A percentile compares a stretch with the other conserved stretches of the same genome.
Evolutionary conservation across 2,113 vertebrate species (phyloP).

Genomic region (Notothenia coriiceps): DNA sequence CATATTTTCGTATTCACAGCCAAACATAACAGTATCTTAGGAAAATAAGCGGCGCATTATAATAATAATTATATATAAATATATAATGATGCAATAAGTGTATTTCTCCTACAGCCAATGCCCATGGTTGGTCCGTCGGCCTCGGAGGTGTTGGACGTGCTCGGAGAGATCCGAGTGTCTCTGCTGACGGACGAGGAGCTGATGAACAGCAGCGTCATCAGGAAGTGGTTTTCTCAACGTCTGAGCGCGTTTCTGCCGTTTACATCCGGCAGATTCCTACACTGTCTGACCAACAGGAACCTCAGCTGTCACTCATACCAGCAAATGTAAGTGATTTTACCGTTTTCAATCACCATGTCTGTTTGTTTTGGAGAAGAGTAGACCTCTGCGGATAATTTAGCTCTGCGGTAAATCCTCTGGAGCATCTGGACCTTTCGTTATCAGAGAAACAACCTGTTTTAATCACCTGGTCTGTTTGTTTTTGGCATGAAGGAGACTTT

Average conservation of each 20-base stretch:
- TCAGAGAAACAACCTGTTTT: no score
- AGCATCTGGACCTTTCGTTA: no score
- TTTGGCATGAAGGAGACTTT: no score
- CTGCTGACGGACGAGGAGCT: constrained; percentile 65
- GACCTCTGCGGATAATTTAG: no score
- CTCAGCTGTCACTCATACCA: constrained; percentile 81
- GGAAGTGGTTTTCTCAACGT: constrained; percentile 62
- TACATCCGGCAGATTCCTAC: constrained; percentile 68
- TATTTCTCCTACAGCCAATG: constrained; percentile 45
- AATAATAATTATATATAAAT: no score
- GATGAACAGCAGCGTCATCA: constrained; percentile 53
- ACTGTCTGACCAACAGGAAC: constrained; percentile 73
- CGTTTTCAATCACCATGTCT: no score
- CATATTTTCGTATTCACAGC: no score
- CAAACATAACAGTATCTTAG: no score
- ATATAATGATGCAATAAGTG: not conserved
- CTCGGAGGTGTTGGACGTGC: constrained; percentile 66
- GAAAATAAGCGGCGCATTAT: no score
- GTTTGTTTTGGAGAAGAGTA: no score
- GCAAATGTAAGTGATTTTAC: constrained; percentile 67
- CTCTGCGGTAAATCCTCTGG: no score
- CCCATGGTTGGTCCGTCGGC: constrained; percentile 44
- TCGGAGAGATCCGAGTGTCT: constrained; percentile 69
- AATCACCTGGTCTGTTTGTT: no score
- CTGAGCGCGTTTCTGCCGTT: constrained; percentile 67